Evolutionary conservation across 92 coral and sea anemone species (phyloP).

Genomic region (Palythoa grandis): DNA sequence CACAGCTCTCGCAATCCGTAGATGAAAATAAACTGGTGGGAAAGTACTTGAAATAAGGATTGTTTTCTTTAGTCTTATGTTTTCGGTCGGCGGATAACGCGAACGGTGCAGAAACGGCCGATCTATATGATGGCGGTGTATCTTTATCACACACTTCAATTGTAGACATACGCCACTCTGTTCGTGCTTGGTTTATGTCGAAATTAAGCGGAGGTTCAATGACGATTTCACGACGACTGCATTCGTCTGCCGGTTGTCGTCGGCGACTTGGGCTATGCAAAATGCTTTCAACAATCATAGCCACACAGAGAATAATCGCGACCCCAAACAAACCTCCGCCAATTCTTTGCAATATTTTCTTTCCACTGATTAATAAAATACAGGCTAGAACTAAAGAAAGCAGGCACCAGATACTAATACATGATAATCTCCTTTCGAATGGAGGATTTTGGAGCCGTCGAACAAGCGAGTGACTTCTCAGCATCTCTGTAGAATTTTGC

Average conservation of each 20-base stretch:
- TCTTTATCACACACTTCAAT: slow-evolving; percentile 28
- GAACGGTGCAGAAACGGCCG: neutral
- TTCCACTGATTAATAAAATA: slow-evolving; percentile 20
- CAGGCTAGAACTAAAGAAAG: slow-evolving; percentile 19
- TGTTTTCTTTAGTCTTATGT: neutral
- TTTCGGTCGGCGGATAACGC: neutral
- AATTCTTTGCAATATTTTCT: neutral
- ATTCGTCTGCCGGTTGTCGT: neutral
- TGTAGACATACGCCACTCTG: slow-evolving; percentile 41
- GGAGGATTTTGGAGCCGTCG: neutral
- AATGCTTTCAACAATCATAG: slow-evolving; percentile 20
- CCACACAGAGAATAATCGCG: slow-evolving; percentile 8
- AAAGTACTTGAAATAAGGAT: slow-evolving; percentile 32
- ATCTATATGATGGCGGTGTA: slow-evolving; percentile 14
- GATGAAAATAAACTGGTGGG: slow-evolving; percentile 25
- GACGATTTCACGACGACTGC: neutral
- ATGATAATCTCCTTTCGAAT: slow-evolving; percentile 9
- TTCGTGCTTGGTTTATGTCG: slow-evolving; percentile 29
- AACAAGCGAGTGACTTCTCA: neutral
- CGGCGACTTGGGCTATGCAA: neutral
- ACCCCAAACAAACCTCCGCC: slow-evolving; percentile 43
- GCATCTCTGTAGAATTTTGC: neutral
- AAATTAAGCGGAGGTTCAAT: slow-evolving; percentile 20
- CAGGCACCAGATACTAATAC: slow-evolving; percentile 1
- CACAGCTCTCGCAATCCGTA: slow-evolving; percentile 40